These are phyloP conservation scores for Yponomeuta cagnagella DNA, from an alignment of 2,888 invertebrate genomes.

Conservation along the genomic window DNA sequence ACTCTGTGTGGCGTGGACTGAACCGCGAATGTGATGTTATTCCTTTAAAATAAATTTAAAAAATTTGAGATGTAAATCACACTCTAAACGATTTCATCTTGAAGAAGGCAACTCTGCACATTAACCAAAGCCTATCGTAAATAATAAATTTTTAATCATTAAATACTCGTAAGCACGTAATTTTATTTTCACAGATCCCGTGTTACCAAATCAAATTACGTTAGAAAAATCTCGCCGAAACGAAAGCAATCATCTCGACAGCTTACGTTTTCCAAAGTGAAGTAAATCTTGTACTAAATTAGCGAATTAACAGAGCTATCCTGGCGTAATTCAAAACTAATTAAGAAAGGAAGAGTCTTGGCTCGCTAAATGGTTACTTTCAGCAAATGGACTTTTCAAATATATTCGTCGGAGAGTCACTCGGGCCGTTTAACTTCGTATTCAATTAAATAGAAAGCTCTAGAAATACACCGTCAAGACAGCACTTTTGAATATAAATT, in stretches of 20 bases:
- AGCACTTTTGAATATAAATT: conserved; percentile 4
- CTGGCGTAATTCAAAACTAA: conserved; percentile 71
- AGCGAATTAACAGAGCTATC: conserved; percentile 64
- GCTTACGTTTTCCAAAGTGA: not conserved
- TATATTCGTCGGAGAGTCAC: conserved; percentile 61
- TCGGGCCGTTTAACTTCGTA: conserved; percentile 66
- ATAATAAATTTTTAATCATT: no score
- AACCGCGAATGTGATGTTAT: no score
- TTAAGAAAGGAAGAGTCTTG: conserved; percentile 66
- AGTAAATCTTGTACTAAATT: conserved; percentile 35
- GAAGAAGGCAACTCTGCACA: no score
- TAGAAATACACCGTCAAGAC: conserved; percentile 42
- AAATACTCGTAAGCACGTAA: no score
- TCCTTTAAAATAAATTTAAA: no score
- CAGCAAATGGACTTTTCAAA: conserved; percentile 67
- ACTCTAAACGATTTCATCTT: no score
- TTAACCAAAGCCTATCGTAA: no score
- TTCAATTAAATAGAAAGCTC: conserved; percentile 70
- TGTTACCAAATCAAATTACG: not conserved
- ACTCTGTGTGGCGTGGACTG: no score
- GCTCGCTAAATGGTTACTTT: conserved; percentile 57
- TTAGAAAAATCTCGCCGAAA: not conserved
- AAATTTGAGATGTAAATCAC: no score
- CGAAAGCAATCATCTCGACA: not conserved
- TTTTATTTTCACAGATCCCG: no score